phyloP scores from a whole-genome alignment of 2,797 vertebrate species.

The Acrossocheilus fasciatus region DNA sequence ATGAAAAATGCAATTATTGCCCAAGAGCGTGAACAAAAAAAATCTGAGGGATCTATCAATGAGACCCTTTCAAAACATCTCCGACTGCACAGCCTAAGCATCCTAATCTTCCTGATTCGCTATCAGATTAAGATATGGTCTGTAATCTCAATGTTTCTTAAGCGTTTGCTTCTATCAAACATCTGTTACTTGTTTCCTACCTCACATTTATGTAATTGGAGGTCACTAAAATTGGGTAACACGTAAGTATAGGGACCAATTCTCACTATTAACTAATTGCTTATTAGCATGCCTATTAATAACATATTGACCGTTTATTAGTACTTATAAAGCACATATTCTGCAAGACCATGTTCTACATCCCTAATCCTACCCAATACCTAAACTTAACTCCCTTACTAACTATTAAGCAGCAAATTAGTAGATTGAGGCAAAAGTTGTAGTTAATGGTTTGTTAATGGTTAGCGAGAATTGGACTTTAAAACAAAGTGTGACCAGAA shows the following conservation, averaged over 20 bases:
- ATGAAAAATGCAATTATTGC: conserved; percentile 59
- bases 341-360: too few species aligned
- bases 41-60: conserved; percentile 33
- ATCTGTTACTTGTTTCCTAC: neutral
- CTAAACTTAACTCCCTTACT: too few species aligned
- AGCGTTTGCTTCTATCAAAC: neutral
- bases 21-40: conserved; percentile 19
- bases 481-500: neutral
- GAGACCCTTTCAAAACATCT: neutral
- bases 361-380: too few species aligned
- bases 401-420: too few species aligned
- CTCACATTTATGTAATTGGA: neutral
- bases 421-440: too few species aligned
- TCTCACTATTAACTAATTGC: too few species aligned
- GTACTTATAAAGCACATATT: too few species aligned
- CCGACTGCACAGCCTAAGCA: neutral
- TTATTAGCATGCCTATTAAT: too few species aligned
- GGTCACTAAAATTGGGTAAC: neutral
- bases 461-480: too few species aligned
- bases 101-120: conserved; percentile 3
- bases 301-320: too few species aligned
- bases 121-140: conserved; percentile 20
- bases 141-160: conserved; percentile 31
- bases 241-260: neutral
- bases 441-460: too few species aligned